Base-by-base conservation (phyloP, 2,888 invertebrate species). In the Brachyopa scutellaris region DNA sequence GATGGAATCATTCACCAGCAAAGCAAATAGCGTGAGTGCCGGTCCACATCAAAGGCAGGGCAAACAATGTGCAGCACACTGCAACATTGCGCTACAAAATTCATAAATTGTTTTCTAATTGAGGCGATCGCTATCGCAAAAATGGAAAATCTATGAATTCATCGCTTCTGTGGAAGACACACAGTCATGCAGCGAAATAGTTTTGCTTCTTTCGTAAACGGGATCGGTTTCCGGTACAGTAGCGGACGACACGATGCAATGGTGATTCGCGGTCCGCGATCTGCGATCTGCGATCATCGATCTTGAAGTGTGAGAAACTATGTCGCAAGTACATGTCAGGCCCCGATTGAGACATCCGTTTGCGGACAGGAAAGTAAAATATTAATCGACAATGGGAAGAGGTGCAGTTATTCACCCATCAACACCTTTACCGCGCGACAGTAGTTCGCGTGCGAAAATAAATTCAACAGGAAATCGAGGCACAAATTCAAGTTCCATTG, bases 41-140 rank as follows among this genome's bases (percentile, higher is more conserved):
- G 78, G 78, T n/a, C 36, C 77, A 82, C 77, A 77, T 82, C 82
- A 82, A 82, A 82, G 82, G 29, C 38, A 2, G 15, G 36, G 33
- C 9, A 26, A 4, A 57, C 47, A 77, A 31, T 51, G 53, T 67
- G 38, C 47, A 66, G 13, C 17, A 49, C 38, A 40, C 47, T 64
- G 70, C 73, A 62, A 42, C 26, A 42, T 53, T 64, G 62, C 62
- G 64, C 69, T 80, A 69, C 66, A 66, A 72, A 77, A 82, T 82
- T 82, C 77, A 82, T 82, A 82, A 82, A 82, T 82, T 77, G 82
- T 82, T 82, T 77, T 82, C 82, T 82, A 82, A 82, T 77, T 82
- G 82, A 66, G 70, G 76, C 69, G 80, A 76, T 82, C 21, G 29
- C 61, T 77, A 76, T 77, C 82, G 72, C 77, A 21, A 59, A 77